Evolutionary conservation across 2,113 vertebrate species (phyloP).

Genomic region (Dicerorhinus sumatrensis): DNA sequence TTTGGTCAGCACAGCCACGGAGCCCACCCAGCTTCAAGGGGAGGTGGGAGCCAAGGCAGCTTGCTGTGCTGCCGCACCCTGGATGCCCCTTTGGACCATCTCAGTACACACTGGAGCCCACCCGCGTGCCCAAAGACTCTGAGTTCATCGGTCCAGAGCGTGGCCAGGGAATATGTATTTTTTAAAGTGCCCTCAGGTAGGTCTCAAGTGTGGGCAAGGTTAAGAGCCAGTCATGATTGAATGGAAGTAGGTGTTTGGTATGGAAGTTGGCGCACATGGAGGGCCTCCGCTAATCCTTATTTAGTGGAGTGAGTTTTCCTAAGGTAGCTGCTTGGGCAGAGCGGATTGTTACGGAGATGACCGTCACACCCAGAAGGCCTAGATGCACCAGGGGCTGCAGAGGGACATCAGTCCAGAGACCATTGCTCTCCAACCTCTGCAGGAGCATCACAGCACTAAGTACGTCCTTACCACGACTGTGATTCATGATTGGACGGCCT

Average conservation of each 20-base stretch:
- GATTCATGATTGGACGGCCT: too few species aligned
- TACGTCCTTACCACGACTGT: too few species aligned
- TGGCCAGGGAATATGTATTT: background rate
- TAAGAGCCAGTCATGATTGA: background rate
- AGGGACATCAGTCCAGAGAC: background rate
- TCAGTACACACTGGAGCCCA: background rate
- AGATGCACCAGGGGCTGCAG: background rate
- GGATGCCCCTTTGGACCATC: rapidly evolving
- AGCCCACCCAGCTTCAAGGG: background rate
- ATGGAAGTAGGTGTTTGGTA: background rate
- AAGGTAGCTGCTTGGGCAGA: background rate
- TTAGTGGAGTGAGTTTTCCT: background rate
- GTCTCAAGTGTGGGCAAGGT: background rate
- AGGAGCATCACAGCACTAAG: rapidly evolving
- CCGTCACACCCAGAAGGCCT: background rate
- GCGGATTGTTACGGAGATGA: background rate
- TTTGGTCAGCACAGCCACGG: background rate
- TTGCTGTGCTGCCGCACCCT: rapidly evolving
- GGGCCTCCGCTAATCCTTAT: background rate
- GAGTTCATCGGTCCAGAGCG: background rate
- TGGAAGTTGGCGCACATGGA: rapidly evolving
- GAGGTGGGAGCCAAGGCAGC: background rate
- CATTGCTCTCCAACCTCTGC: rapidly evolving
- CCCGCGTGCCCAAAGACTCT: rapidly evolving
- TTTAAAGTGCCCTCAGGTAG: background rate